Conservation (phyloP, 2,113 vertebrate genomes). For the Coptodon rendalli region DNA sequence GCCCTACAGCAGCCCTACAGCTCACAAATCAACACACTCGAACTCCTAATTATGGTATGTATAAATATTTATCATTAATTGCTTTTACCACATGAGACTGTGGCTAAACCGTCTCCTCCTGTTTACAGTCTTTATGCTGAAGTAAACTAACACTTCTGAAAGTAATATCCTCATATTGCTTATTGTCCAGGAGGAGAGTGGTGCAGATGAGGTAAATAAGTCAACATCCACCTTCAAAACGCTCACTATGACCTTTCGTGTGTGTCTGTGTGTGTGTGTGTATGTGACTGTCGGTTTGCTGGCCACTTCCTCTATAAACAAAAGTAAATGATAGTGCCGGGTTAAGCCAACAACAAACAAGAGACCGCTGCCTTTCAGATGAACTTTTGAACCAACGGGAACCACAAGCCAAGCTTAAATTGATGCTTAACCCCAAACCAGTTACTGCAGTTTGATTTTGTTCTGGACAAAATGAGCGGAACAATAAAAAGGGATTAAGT, state of each 20-base stretch:
- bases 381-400: constrained; percentile 24
- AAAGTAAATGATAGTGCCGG: constrained; percentile 8
- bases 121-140: not conserved
- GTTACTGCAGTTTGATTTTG: not conserved
- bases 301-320: constrained; percentile 26
- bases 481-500: not conserved
- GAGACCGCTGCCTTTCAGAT: not conserved
- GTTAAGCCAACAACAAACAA: constrained; percentile 22
- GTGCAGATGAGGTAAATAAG: not conserved
- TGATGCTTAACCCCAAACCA: constrained; percentile 6
- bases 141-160: not conserved
- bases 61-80: not conserved
- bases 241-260: not conserved
- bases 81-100: not conserved
- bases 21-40: not conserved
- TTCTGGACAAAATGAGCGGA: not conserved
- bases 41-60: not conserved
- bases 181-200: not conserved
- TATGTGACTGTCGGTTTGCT: not conserved
- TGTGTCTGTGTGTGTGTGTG: not conserved
- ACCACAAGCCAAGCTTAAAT: constrained; percentile 14
- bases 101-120: not conserved
- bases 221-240: not conserved
- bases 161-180: not conserved
- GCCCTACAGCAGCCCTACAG: not conserved